A percentile compares a stretch with the other conserved stretches of the same genome.
Conservation (phyloP, 1,140 invertebrate genomes). For the Cydia amplana region DNA sequence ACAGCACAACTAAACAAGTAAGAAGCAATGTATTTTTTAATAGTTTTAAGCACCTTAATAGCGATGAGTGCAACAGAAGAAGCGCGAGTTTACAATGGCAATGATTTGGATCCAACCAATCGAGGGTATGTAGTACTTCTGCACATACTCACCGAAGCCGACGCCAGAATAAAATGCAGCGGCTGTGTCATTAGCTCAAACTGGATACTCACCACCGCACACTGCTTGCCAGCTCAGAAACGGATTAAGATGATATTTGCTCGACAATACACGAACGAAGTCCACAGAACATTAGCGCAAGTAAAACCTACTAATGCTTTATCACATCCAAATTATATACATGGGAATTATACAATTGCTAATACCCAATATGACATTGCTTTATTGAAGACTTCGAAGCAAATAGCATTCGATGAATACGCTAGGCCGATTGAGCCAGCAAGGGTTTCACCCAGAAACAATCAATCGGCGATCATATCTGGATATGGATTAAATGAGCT, state of each 20-base stretch:
- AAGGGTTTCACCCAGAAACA: background rate
- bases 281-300: conserved; percentile 22
- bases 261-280: background rate
- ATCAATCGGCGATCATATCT: conserved; percentile 36
- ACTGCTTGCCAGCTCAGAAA: conserved; percentile 35
- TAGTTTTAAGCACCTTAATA: background rate
- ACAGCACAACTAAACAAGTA: conserved; percentile 23
- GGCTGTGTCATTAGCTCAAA: conserved; percentile 38
- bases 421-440: conserved; percentile 36
- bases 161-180: conserved; percentile 26
- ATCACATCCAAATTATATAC: conserved; percentile 3
- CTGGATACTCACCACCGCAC: conserved; percentile 41
- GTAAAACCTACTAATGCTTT: conserved; percentile 2
- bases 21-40: background rate
- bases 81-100: conserved; percentile 32
- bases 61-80: conserved; percentile 7
- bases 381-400: conserved; percentile 32
- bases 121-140: conserved; percentile 35
- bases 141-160: background rate
- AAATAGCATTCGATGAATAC: conserved; percentile 35
- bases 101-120: conserved; percentile 8
- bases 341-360: background rate
- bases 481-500: conserved; percentile 39
- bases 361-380: conserved; percentile 37
- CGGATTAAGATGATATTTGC: background rate